Evolutionary conservation across 2,888 invertebrate species (phyloP), one percentile per base, ranked within the genome.

Genomic region (Mimas tiliae): DNA sequence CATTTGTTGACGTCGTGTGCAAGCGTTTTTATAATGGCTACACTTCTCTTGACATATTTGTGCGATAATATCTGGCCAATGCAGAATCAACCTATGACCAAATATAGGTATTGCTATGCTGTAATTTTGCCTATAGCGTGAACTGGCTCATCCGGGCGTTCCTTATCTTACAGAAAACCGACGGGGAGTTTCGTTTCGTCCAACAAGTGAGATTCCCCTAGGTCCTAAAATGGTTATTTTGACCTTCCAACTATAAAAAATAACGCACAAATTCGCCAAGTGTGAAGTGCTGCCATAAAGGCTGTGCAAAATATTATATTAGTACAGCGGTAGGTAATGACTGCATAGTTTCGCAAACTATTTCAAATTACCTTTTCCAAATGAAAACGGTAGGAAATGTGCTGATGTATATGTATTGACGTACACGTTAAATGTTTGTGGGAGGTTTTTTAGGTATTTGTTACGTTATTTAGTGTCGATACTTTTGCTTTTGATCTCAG

Each of bases 241-340:
- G 12, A 45, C 11, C 45, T 45, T 45, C 6, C 27, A 2, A 14
- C 45, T 45, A 45, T 9, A 42, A 9, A 42, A 42, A 42, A 9
- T n/a, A 14, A 45, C 45, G 14, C 45, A 45, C 14, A 45, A 45
- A 45, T 45, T 45, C 14, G 45, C 4, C 14, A 14, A 45, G 6
- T 6, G 45, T 9, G 11, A 45, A 11, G 8, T 11, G 42, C 42
- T 14, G 45, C 14, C 12, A 45, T 42, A 58, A 58, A 58, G 58
- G 38, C 42, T 58, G 58, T 42, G 58, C 58, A 58, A 58, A 11
- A 12, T 38, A 34, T 55, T 55, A 34, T 55, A 19, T 19, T 19
- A 42, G 38, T 38, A 19, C 58, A 58, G 42, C 19, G 19, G 12
- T 58, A 58, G 19, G 34, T 58, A 16, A 19, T 19, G 42, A 58